Base-by-base conservation (phyloP, 2,888 invertebrate genomes). In the Callyntrura sp. region DNA sequence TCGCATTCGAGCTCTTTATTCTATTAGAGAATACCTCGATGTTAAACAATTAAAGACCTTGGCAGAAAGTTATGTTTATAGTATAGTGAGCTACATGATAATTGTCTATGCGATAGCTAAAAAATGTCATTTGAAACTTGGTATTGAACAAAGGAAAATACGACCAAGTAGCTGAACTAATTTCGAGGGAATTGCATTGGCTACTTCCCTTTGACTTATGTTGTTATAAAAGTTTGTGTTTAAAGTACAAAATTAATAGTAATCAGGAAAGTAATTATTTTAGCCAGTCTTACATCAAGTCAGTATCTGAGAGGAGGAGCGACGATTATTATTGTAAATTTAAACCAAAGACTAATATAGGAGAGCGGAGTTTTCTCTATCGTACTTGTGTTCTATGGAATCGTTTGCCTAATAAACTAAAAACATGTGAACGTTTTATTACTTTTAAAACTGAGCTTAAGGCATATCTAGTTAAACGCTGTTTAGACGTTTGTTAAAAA, bases 31-130 rank as follows among this genome's bases (percentile, higher is more conserved):
- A 1, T 51, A 6, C 11, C 9, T 84, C 23, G 17, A 45, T 0
- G 0, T 14, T 8, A 17, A 51, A 4, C 84, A 84, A 17, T 70
- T 84, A 35, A 57, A 70, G 25, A 23, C 4, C 1, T 4, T 84
- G 0, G 45, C 51, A 23, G 3, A 51, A 28, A 14, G 28, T n/a
- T 9, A 48, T 25, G 55, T 84, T 0, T 17, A 9, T 5, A 51
- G 68, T 1, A 17, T 84, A 0, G 11, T 84, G 17, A 17, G 25
- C 8, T 84, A 84, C 25, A 84, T 84, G 82, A 60, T 82, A 3
- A 9, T n/a, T 0, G 28, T 82, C 17, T 23, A 23, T 51, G 76
- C 23, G 1, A 12, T 17, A 12, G 8, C 48, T 0, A 8, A 6
- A 0, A 1, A 51, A 6, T 23, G 23, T 4, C 17, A 76, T 76